These are phyloP conservation scores for Orycteropus afer DNA, from an alignment of 2,113 vertebrate genomes.

Conservation along the genomic window DNA sequence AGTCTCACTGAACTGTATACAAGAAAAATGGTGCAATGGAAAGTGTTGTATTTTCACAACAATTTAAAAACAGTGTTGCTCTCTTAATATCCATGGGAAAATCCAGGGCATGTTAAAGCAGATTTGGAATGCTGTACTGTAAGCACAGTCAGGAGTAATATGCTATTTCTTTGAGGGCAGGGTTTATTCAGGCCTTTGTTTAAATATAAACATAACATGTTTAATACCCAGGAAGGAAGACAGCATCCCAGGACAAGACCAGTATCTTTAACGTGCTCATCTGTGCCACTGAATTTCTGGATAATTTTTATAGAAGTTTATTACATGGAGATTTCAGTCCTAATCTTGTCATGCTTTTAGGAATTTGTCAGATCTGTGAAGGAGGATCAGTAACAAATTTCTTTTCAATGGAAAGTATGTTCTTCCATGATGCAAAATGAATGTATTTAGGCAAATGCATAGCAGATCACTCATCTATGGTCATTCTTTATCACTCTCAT, in stretches of 20 bases:
- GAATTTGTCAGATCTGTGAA: slow-evolving; percentile 39
- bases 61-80: neutral
- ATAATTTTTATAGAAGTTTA: neutral
- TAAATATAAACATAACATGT: slow-evolving; percentile 27
- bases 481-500: neutral
- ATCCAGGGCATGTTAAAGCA: neutral
- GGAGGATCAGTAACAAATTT: neutral
- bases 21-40: neutral
- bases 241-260: neutral
- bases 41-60: neutral
- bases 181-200: neutral
- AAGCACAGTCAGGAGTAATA: neutral
- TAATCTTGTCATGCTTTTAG: slow-evolving; percentile 30
- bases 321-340: slow-evolving; percentile 40
- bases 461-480: neutral
- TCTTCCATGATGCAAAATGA: slow-evolving; percentile 5
- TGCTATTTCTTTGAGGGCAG: neutral
- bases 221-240: neutral
- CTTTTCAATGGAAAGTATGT: slow-evolving; percentile 16
- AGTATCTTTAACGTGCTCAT: neutral
- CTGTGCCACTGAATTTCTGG: neutral
- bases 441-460: neutral
- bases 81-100: neutral
- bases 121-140: neutral
- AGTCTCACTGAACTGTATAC: neutral